A percentile compares a stretch with the other conserved stretches of the same genome.
Evolutionary conservation across 2,797 vertebrate genomes (phyloP).

Genomic region (Falco columbarius): DNA sequence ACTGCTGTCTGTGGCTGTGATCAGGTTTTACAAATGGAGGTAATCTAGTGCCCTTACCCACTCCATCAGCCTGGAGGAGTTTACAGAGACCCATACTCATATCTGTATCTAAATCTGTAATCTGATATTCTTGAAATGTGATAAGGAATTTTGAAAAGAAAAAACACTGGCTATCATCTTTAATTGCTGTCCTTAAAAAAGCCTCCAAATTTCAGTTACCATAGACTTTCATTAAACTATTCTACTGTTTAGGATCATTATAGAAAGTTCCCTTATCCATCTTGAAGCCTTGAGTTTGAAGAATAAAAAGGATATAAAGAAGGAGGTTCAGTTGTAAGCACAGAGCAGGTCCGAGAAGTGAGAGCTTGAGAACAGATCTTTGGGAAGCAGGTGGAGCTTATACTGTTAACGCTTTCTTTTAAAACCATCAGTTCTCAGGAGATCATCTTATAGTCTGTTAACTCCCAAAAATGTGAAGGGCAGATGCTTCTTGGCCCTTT

Average conservation of each 20-base stretch:
- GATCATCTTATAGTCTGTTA: neutral
- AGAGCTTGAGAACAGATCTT: conserved; percentile 27
- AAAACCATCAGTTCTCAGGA: conserved; percentile 47
- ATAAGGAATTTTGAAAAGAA: neutral
- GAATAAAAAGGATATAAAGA: conserved; percentile 9
- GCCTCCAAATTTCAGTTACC: neutral
- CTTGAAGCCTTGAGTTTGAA: neutral
- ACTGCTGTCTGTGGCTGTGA: neutral
- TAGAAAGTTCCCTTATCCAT: neutral
- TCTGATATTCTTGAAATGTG: neutral
- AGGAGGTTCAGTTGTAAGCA: neutral
- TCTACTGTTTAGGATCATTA: neutral
- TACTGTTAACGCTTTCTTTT: conserved; percentile 17
- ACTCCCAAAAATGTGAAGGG: conserved; percentile 8
- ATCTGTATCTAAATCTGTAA: neutral
- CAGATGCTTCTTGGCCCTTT: neutral
- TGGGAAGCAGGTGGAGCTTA: conserved; percentile 28
- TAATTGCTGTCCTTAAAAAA: neutral
- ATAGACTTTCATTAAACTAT: neutral
- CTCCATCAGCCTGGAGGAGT: neutral
- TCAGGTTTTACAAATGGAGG: neutral
- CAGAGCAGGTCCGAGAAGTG: neutral
- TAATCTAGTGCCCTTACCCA: neutral
- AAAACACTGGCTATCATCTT: neutral
- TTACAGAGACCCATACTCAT: neutral